Conservation (phyloP, 2,888 invertebrate species). For the Phaonia tiefii region DNA sequence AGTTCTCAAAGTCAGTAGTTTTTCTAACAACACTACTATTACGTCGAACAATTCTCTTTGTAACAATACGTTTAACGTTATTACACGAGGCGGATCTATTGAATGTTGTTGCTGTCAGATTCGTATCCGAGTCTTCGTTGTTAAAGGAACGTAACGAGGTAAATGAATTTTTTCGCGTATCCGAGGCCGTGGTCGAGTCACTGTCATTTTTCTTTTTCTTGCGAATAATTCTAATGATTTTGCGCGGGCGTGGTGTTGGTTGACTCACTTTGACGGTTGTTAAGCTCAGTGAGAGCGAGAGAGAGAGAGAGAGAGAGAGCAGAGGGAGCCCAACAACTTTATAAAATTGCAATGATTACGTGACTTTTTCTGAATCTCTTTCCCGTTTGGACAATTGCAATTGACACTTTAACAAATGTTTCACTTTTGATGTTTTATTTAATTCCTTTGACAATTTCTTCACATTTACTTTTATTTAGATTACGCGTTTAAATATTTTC, state of each 20-base stretch:
- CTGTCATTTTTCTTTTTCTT: constrained; percentile 73
- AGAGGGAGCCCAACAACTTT: constrained; percentile 10
- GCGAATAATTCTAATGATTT: constrained; percentile 73
- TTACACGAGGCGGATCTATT: constrained; percentile 57
- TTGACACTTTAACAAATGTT: too few relatives aligned
- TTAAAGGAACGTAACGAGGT: constrained; percentile 63
- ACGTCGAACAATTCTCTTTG: constrained; percentile 54
- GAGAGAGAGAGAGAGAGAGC: neutral
- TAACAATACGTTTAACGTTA: constrained; percentile 58
- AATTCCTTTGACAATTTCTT: too few relatives aligned
- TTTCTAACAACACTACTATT: constrained; percentile 54
- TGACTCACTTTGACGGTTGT: constrained; percentile 70
- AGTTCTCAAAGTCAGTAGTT: constrained; percentile 16
- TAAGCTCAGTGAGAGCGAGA: neutral
- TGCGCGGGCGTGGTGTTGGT: constrained; percentile 73
- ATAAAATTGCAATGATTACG: constrained; percentile 34
- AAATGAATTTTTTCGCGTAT: constrained; percentile 69
- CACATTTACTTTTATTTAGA: constrained; percentile 11
- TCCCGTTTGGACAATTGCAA: too few relatives aligned
- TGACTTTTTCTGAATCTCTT: constrained; percentile 33
- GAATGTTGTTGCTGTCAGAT: constrained; percentile 50
- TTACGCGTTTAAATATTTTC: constrained; percentile 35
- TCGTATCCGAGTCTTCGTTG: constrained; percentile 64
- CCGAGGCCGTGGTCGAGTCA: constrained; percentile 65
- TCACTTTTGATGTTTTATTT: too few relatives aligned